These are phyloP conservation scores for Crenuchus spilurus DNA, from an alignment of 2,797 vertebrate species.

Conservation along the genomic window DNA sequence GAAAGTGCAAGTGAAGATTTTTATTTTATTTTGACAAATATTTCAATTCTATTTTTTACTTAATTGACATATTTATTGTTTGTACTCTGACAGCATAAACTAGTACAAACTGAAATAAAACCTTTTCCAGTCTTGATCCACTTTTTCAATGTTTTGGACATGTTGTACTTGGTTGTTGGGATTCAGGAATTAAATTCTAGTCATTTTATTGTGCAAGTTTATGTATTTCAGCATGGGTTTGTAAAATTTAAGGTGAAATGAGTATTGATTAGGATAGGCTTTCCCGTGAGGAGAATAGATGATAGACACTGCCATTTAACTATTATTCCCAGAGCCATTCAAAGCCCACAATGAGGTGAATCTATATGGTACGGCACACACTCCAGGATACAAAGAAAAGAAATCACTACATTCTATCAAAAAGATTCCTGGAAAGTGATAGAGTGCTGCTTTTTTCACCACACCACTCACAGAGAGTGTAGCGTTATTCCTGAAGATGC, in stretches of 20 bases:
- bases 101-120: too few species aligned
- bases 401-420: constrained; percentile 6
- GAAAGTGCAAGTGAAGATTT: too few species aligned
- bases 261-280: background rate
- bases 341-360: constrained; percentile 3
- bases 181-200: background rate
- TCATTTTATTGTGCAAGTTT: background rate
- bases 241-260: constrained; percentile 6
- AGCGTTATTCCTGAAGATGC: constrained; percentile 9
- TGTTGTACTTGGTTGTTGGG: background rate
- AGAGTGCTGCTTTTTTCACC: background rate
- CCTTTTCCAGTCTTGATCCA: background rate
- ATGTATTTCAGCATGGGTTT: background rate
- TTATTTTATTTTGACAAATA: too few species aligned
- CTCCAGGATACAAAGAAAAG: constrained; percentile 1
- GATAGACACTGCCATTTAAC: background rate
- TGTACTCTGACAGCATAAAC: too few species aligned
- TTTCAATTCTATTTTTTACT: too few species aligned
- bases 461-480: background rate
- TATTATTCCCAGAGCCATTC: background rate
- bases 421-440: background rate
- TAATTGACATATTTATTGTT: too few species aligned
- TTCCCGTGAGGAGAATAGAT: background rate
- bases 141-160: background rate
- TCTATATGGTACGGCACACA: background rate